These are phyloP conservation scores for Protaetia brevitarsis DNA, from an alignment of 1,140 invertebrate genomes.

Conservation along the genomic window DNA sequence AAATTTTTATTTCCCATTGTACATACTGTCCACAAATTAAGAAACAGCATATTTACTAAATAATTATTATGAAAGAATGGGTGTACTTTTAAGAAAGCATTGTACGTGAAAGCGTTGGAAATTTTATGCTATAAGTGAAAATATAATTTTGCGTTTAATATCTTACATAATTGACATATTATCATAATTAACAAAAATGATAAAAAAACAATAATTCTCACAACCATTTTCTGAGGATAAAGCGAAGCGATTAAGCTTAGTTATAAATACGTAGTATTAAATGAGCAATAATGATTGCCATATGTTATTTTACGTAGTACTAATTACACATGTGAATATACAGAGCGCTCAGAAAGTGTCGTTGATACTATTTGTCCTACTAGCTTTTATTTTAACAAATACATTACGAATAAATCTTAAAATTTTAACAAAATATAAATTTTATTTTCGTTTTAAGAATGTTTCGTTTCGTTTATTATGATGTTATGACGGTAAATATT, in stretches of 20 bases:
- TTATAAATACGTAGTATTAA: background rate
- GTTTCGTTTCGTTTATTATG: too few species aligned
- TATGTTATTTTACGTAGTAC: background rate
- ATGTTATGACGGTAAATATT: too few species aligned
- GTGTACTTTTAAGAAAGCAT: too few species aligned
- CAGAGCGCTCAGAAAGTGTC: too few species aligned
- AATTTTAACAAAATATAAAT: too few species aligned
- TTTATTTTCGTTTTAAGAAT: too few species aligned
- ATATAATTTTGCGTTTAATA: background rate
- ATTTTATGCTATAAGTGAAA: background rate
- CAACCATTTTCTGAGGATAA: background rate
- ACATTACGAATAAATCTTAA: too few species aligned
- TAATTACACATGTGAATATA: too few species aligned
- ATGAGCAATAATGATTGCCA: slow-evolving; percentile 2
- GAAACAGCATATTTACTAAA: background rate
- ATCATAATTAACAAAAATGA: background rate
- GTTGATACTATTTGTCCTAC: too few species aligned
- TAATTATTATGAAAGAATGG: background rate
- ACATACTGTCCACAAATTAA: background rate
- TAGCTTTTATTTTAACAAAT: too few species aligned
- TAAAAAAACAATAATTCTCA: background rate
- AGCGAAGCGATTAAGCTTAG: background rate
- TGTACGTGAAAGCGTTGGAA: too few species aligned
- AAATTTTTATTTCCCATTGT: background rate
- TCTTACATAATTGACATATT: background rate